A percentile compares a stretch with the other conserved stretches of the same genome.
phyloP scores from a whole-genome alignment of 2,113 vertebrate species.

The Apteryx mantelli region DNA sequence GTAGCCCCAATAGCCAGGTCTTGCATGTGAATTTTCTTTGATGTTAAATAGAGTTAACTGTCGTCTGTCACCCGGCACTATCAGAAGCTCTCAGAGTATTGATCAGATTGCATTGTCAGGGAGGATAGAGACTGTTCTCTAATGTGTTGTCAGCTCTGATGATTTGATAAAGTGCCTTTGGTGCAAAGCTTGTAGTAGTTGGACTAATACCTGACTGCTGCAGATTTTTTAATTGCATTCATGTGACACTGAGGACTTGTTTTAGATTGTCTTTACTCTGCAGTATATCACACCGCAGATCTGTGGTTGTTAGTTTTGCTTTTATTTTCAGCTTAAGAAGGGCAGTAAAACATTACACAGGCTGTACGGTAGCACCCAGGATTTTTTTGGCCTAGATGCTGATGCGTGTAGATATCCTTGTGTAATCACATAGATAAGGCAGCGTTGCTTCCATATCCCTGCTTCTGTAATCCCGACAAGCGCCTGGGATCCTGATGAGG shows the following conservation, averaged over 20 bases:
- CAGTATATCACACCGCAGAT: neutral
- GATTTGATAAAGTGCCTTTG: neutral
- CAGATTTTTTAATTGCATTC: neutral
- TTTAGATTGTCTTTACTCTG: neutral
- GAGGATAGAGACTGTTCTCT: neutral
- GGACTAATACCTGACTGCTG: neutral
- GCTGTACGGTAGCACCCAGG: neutral
- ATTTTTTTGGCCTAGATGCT: neutral
- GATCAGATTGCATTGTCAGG: conserved; percentile 29
- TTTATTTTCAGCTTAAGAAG: conserved; percentile 31
- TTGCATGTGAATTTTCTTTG: neutral
- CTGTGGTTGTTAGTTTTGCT: conserved; percentile 50
- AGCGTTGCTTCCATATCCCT: neutral
- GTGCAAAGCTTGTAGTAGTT: neutral
- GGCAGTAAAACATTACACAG: neutral
- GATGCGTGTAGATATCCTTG: neutral
- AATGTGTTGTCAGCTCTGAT: neutral
- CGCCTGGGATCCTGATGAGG: neutral
- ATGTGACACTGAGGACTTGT: neutral
- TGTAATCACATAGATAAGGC: neutral
- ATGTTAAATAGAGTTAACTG: neutral
- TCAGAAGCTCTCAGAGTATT: neutral
- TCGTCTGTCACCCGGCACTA: neutral
- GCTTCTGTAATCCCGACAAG: neutral
- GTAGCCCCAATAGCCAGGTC: neutral